Percentiles rank a stretch among this genome's conserved stretches.
Conservation (phyloP, 1,140 invertebrate species). For the Papilio dardanus region DNA sequence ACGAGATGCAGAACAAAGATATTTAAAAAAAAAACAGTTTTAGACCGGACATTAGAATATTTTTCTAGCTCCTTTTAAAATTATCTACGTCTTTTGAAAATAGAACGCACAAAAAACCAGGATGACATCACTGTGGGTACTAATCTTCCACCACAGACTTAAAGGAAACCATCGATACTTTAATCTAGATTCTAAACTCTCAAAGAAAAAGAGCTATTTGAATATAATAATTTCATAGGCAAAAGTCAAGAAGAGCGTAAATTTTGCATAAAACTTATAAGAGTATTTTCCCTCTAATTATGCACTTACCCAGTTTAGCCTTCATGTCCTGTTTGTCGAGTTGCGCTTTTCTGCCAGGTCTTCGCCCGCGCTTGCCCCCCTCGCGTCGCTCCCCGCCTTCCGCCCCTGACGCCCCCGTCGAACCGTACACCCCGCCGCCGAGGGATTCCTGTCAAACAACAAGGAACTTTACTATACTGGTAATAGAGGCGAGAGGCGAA, state of each 20-base stretch:
- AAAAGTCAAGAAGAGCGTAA: background rate
- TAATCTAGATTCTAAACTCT: too few relatives aligned
- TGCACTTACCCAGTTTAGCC: slow-evolving; percentile 91
- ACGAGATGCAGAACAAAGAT: background rate
- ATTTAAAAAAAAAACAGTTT: background rate
- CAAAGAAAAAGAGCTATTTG: background rate
- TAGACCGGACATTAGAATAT: background rate
- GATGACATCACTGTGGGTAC: too few relatives aligned
- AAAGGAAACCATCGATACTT: too few relatives aligned
- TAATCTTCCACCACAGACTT: too few relatives aligned
- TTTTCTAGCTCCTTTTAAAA: background rate
- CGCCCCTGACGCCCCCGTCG: slow-evolving; percentile 65
- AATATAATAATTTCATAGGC: background rate
- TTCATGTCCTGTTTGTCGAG: slow-evolving; percentile 95
- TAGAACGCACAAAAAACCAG: too few relatives aligned
- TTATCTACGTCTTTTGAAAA: too few relatives aligned
- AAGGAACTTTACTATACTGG: slow-evolving; percentile 28
- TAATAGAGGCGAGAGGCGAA: background rate
- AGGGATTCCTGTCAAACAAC: slow-evolving; percentile 65
- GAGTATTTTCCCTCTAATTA: slow-evolving; percentile 22
- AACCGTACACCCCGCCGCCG: slow-evolving; percentile 66
- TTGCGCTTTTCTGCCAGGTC: slow-evolving; percentile 92
- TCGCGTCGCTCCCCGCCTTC: slow-evolving; percentile 86
- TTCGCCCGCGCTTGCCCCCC: slow-evolving; percentile 92
- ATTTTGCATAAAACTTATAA: background rate